These are phyloP conservation scores for Saccopteryx bilineata DNA, from an alignment of 2,113 vertebrate species.

Conservation along the genomic window DNA sequence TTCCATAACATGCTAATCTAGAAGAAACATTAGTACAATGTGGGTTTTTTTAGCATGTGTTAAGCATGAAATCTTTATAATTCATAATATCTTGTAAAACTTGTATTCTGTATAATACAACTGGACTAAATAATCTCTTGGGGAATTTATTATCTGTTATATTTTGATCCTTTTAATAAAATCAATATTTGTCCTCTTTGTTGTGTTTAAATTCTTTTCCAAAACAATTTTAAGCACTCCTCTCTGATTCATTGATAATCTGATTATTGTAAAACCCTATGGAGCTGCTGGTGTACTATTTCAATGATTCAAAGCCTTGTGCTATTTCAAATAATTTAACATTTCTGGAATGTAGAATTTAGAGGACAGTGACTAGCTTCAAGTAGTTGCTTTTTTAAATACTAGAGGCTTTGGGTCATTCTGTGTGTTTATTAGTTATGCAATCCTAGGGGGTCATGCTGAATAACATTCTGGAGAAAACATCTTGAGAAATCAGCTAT, in stretches of 20 bases:
- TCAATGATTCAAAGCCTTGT: conserved; percentile 46
- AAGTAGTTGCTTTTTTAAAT: conserved; percentile 52
- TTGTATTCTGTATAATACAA: background rate
- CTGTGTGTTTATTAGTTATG: conserved; percentile 58
- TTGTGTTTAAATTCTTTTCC: conserved; percentile 56
- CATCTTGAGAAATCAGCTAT: conserved; percentile 72
- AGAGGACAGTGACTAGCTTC: conserved; percentile 48
- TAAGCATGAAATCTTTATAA: background rate
- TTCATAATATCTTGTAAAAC: conserved; percentile 30
- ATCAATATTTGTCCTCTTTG: background rate
- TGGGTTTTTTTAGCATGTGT: background rate
- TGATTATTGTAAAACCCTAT: conserved; percentile 34
- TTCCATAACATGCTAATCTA: conserved; percentile 2
- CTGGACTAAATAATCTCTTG: background rate
- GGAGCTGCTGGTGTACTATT: conserved; percentile 12
- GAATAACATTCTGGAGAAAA: conserved; percentile 76
- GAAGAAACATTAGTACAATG: background rate
- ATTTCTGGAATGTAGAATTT: conserved; percentile 62
- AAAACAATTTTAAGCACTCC: conserved; percentile 8
- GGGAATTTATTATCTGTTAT: background rate
- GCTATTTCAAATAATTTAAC: conserved; percentile 56
- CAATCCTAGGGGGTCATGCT: conserved; percentile 34
- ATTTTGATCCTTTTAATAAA: conserved; percentile 58
- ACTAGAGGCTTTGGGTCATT: conserved; percentile 38
- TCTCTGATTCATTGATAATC: conserved; percentile 49